Evolutionary conservation across 2,888 invertebrate species (phyloP), one percentile per base, ranked within the genome.

Genomic region (Pogonocherus hispidulus): DNA sequence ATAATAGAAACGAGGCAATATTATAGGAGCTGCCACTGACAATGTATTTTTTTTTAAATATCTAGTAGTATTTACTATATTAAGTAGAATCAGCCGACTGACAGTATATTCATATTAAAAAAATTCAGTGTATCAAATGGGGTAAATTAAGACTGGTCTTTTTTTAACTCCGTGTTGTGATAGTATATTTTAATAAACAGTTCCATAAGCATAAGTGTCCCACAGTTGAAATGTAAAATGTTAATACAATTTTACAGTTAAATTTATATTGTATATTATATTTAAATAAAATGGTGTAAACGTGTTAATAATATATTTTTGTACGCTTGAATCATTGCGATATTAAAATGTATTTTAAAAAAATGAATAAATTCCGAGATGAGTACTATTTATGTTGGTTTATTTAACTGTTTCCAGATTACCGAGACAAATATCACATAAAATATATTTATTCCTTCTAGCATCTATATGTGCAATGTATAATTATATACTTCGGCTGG

Each of bases 241-340:
- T 59, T 59, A 59, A 46, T 47, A 57, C 59, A 47, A 47, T 59
- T 59, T 59, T 59, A 59, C 46, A 59, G 59, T 59, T 59, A 59
- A 59, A 63, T 67, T 70, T 72, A 72, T 69, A 63, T 67, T 72
- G 69, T 63, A 46, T 63, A 66, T 66, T 66, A 65, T 65, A 71
- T 67, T 67, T 44, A 62, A 68, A 68, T 68, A 71, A 74, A 65
- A 69, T 71, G 62, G 73, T 74, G 82, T 83, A 83, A 82, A 81
- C 80, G 81, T 83, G 82, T 83, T 82, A 79, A 82, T 81, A 83
- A 83, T 84, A 85, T 85, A 85, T 85, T 84, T 85, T 84, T 85
- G 84, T 85, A 84, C 83, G 84, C 83, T 84, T 84, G 84, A 80
- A 83, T 83, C 84, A 83, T 82, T 84, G 84, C 75, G 81, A 80